Evolutionary conservation across 2,113 vertebrate genomes (phyloP).

Genomic region (Seriola dumerili): DNA sequence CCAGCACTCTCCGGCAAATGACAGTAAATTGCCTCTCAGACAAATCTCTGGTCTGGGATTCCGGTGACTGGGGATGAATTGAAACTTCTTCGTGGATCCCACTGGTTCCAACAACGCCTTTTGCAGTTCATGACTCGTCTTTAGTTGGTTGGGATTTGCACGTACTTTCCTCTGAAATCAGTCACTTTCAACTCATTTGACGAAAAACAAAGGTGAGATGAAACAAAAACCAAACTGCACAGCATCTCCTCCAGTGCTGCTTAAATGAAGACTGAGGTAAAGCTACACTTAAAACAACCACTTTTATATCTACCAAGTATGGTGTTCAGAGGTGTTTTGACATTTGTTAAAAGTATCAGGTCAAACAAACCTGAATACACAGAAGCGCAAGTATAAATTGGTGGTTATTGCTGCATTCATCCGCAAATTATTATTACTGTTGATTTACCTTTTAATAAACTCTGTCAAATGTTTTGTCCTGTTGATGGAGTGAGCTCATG

Average conservation of each 20-base stretch:
- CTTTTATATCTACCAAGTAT: background rate
- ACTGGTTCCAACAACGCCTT: constrained; percentile 61
- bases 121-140: constrained; percentile 37
- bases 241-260: background rate
- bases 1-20: constrained; percentile 73
- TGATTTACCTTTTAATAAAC: constrained; percentile 54
- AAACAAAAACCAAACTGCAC: constrained; percentile 1
- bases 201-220: constrained; percentile 22
- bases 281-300: background rate
- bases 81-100: constrained; percentile 53
- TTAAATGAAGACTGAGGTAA: background rate
- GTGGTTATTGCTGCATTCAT: constrained; percentile 11
- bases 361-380: constrained; percentile 19
- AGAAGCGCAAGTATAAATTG: constrained; percentile 13
- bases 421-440: constrained; percentile 33
- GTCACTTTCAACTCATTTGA: constrained; percentile 36
- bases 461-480: constrained; percentile 27
- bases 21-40: constrained; percentile 79
- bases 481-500: constrained; percentile 54
- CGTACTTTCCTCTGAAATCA: constrained; percentile 27
- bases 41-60: constrained; percentile 75
- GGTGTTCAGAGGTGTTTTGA: constrained; percentile 4
- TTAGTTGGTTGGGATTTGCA: constrained; percentile 19
- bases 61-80: constrained; percentile 61
- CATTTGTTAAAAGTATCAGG: constrained; percentile 2